Percentiles rank a stretch among this genome's conserved stretches.
These are phyloP conservation scores for Microchirus variegatus DNA, from an alignment of 2,797 vertebrate genomes.

Conservation along the genomic window DNA sequence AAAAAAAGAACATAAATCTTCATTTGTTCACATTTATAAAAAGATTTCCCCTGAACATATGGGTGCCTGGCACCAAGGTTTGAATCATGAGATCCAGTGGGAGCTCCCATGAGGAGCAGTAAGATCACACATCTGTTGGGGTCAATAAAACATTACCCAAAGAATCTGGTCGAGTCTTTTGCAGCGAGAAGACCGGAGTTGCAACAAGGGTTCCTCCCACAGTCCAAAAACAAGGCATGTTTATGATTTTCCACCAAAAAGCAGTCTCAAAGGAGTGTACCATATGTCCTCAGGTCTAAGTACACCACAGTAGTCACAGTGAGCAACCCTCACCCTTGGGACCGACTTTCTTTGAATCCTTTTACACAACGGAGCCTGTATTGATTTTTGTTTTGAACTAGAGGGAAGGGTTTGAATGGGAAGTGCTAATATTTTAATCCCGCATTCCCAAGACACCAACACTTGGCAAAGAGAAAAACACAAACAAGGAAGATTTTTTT, in stretches of 20 bases:
- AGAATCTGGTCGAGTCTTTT: no score
- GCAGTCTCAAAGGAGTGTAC: constrained; percentile 7
- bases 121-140: no score
- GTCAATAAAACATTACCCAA: no score
- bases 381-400: constrained; percentile 69
- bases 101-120: not conserved
- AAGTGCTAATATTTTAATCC: constrained; percentile 71
- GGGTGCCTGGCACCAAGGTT: no score
- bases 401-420: constrained; percentile 60
- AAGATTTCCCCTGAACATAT: constrained; percentile 21
- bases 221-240: no score
- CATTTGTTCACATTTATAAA: constrained; percentile 34
- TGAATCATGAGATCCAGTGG: constrained; percentile 1
- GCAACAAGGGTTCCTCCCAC: no score
- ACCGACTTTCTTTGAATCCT: constrained; percentile 69
- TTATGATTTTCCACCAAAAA: no score
- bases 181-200: no score
- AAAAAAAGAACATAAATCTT: constrained; percentile 34
- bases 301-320: constrained; percentile 35
- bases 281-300: constrained; percentile 45
- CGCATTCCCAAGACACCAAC: constrained; percentile 48
- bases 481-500: constrained; percentile 42
- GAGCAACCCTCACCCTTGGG: constrained; percentile 47
- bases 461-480: constrained; percentile 42
- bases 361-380: constrained; percentile 58